Conservation (phyloP, 2,797 vertebrate species). For the Pseudomugil tenellus region DNA sequence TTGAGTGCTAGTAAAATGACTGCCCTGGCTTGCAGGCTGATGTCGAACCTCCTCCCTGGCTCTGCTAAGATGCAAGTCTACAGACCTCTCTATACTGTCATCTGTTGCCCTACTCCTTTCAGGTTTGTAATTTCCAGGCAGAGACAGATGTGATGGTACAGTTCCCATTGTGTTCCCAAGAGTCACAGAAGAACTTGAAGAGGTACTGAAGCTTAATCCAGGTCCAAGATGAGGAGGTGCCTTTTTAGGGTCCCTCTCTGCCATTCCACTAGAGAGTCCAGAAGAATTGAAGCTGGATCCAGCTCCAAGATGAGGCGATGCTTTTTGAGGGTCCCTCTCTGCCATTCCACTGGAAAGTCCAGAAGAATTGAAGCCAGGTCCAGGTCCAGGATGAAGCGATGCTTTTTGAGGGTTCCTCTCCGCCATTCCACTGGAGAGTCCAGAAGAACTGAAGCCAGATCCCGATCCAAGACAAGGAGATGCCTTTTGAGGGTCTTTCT, state of each 20-base stretch:
- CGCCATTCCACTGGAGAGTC: neutral
- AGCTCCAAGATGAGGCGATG: neutral
- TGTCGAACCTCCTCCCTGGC: conserved; percentile 75
- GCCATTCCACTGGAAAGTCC: neutral
- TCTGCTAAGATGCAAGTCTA: conserved; percentile 76
- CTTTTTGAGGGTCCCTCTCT: neutral
- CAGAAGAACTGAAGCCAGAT: neutral
- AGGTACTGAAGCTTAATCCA: neutral
- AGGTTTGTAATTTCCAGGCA: conserved; percentile 67
- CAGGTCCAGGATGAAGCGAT: neutral
- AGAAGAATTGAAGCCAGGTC: neutral
- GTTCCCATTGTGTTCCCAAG: conserved; percentile 35
- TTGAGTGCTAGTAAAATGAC: conserved; percentile 76
- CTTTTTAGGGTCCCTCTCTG: neutral
- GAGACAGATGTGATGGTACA: conserved; percentile 42
- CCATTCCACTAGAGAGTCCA: neutral
- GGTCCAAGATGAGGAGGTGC: neutral
- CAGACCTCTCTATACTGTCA: conserved; percentile 63
- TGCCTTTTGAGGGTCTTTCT: neutral
- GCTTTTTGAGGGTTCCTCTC: neutral
- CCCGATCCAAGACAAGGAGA: neutral
- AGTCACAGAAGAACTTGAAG: conserved; percentile 12
- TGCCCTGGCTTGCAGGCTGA: conserved; percentile 60
- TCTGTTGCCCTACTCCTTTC: conserved; percentile 68
- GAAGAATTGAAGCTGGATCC: neutral